These are phyloP conservation scores for Scomberomorus guttatus DNA, from an alignment of 2,797 vertebrate genomes.

Conservation along the genomic window DNA sequence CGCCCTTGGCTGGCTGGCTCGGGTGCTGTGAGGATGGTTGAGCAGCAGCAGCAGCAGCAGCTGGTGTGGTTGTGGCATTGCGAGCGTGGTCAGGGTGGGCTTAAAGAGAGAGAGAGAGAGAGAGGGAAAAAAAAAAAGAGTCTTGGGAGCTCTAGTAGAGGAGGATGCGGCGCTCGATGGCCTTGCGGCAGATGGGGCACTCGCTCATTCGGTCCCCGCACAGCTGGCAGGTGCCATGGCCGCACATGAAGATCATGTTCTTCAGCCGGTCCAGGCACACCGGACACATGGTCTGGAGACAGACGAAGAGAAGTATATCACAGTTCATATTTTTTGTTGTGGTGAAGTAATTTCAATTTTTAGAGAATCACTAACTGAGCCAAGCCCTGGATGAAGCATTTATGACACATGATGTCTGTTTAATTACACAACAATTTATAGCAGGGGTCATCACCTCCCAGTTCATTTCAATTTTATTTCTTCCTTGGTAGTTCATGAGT, in stretches of 20 bases:
- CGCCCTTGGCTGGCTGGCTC: slow-evolving; percentile 56
- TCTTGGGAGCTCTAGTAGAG: slow-evolving; percentile 88
- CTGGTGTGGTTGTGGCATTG: slow-evolving; percentile 66
- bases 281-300: slow-evolving; percentile 96
- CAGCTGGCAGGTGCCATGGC: slow-evolving; percentile 97
- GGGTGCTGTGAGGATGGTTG: slow-evolving; percentile 56
- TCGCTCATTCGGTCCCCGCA: slow-evolving; percentile 99
- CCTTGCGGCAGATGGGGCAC: slow-evolving; percentile 99
- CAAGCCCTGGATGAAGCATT: background rate
- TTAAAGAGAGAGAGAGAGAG: slow-evolving; percentile 29
- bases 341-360: slow-evolving; percentile 25
- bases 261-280: slow-evolving; percentile 98
- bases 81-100: slow-evolving; percentile 42
- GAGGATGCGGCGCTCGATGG: slow-evolving; percentile 97
- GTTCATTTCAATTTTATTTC: background rate
- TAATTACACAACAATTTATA: slow-evolving; percentile 9
- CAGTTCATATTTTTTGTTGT: background rate
- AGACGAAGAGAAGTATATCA: slow-evolving; percentile 12
- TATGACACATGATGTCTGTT: background rate
- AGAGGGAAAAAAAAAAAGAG: background rate
- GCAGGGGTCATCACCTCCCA: background rate
- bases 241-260: slow-evolving; percentile 99
- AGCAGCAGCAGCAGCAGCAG: slow-evolving; percentile 56
- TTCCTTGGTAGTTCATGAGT: background rate
- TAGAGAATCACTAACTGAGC: background rate